Base-by-base conservation (phyloP, 2,797 vertebrate species). In the Microctenopoma steveboyesi region DNA sequence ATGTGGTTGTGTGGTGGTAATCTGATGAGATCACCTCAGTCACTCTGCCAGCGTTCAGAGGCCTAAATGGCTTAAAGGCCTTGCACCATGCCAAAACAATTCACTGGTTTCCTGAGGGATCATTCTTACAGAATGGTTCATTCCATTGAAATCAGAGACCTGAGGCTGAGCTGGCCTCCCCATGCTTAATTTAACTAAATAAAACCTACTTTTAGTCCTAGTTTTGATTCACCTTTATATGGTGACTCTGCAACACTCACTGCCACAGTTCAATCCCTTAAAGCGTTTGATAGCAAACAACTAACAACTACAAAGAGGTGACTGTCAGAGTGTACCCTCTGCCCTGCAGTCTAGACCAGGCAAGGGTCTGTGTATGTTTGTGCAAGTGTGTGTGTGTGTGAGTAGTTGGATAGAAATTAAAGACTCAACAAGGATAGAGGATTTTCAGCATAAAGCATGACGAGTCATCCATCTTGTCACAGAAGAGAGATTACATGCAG, bases 391-490 rank as follows among this genome's bases (percentile, higher is more conserved):
- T 76, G 68, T 68, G 64, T 58, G 16, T 35, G 45, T 64, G 63
- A 71, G 53, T 53, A 78, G 72, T 69, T 58, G 49, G 51, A 39
- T 69, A 76, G 74, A 86, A 88, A 90, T 86, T 85, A 88, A 88
- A 86, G 66, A 67, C 81, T 83, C 72, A 30, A 65, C 50, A 51
- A 77, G 84, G 84, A 81, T 80, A 62, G 81, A 85, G 76, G 68
- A 82, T 89, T 90, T 89, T 83, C 81, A 83, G 84, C 81, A 83
- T 86, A 87, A 83, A 88, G 83, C 75, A 74, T 88, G 83, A 85
- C 79, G 66, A 88, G 85, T 91, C 90, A 90, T 93, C 87, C 87
- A 79, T 93, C 92, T 92, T 90, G 82, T 89, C 86, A 90, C 66
- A 84, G 84, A 93, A 91, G 87, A 93, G 83, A 81, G 85, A 93